Conservation (phyloP, 2,888 invertebrate genomes). For the Drosophila mayaguana region DNA sequence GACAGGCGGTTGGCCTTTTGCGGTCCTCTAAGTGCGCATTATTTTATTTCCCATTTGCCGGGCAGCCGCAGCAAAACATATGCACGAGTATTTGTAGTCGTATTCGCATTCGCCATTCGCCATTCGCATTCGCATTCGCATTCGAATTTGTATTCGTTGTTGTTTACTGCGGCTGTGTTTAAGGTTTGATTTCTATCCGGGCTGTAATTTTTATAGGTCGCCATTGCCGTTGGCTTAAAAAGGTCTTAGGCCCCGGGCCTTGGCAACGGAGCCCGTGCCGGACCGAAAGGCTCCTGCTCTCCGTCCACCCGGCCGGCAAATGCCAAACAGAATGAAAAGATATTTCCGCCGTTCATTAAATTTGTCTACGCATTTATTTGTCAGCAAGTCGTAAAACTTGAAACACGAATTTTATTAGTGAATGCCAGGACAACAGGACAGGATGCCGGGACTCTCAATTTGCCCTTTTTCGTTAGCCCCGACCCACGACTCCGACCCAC, state of each 20-base stretch:
- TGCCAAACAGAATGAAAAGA: constrained; percentile 62
- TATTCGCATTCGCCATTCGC: constrained; percentile 14
- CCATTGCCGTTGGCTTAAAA: constrained; percentile 56
- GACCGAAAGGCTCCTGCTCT: not conserved
- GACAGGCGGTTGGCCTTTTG: constrained; percentile 16
- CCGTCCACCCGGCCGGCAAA: not conserved
- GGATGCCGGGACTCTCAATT: constrained; percentile 2
- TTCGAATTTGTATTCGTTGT: constrained; percentile 32
- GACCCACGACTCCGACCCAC: too few relatives aligned
- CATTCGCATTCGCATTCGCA: constrained; percentile 18
- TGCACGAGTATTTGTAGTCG: constrained; percentile 33
- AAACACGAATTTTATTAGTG: constrained; percentile 71
- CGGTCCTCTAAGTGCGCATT: constrained; percentile 50
- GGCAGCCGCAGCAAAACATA: constrained; percentile 33
- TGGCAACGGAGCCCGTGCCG: constrained; percentile 26
- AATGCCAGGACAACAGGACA: constrained; percentile 10
- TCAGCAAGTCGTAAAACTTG: constrained; percentile 80
- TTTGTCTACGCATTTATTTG: constrained; percentile 82
- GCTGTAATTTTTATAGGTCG: constrained; percentile 60
- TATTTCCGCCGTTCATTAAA: constrained; percentile 83
- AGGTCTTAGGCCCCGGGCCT: constrained; percentile 19
- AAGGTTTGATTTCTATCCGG: constrained; percentile 59
- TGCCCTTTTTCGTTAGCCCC: constrained; percentile 1
- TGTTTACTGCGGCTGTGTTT: constrained; percentile 16
- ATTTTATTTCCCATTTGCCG: constrained; percentile 47